Percentiles rank a stretch among this genome's conserved stretches.
phyloP scores from a whole-genome alignment of 1,140 invertebrate genomes.

The Venturia canescens region DNA sequence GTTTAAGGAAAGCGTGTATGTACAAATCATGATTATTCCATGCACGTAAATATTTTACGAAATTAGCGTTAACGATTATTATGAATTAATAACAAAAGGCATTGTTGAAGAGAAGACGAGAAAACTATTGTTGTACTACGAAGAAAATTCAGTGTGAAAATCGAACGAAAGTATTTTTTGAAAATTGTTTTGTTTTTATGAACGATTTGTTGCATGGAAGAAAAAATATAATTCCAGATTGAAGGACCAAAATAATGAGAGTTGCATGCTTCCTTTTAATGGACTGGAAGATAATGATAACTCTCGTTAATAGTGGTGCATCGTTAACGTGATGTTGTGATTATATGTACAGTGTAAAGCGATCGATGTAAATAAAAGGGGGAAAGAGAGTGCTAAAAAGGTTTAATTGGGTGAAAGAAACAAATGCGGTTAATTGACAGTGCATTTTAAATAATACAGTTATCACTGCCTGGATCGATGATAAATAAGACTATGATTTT shows the following conservation, averaged over 20 bases:
- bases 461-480: constrained; percentile 62
- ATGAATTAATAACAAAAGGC: too few relatives aligned
- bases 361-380: constrained; percentile 61
- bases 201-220: constrained; percentile 17
- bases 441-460: constrained; percentile 52
- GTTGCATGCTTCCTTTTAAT: not conserved
- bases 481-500: constrained; percentile 30
- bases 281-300: not conserved
- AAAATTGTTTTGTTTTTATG: not conserved
- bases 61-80: too few relatives aligned
- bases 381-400: constrained; percentile 37
- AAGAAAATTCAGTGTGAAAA: constrained; percentile 21
- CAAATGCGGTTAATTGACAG: not conserved
- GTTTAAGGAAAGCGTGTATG: too few relatives aligned
- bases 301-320: constrained; percentile 17
- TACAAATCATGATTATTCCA: too few relatives aligned
- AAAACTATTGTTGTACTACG: not conserved
- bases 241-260: not conserved
- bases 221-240: not conserved
- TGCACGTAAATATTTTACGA: too few relatives aligned
- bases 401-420: constrained; percentile 24
- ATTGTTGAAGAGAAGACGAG: too few relatives aligned
- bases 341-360: constrained; percentile 63
- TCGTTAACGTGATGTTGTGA: constrained; percentile 40
- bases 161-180: constrained; percentile 11